Evolutionary conservation across 2,113 vertebrate species (phyloP).

Genomic region (Isichthys henryi): DNA sequence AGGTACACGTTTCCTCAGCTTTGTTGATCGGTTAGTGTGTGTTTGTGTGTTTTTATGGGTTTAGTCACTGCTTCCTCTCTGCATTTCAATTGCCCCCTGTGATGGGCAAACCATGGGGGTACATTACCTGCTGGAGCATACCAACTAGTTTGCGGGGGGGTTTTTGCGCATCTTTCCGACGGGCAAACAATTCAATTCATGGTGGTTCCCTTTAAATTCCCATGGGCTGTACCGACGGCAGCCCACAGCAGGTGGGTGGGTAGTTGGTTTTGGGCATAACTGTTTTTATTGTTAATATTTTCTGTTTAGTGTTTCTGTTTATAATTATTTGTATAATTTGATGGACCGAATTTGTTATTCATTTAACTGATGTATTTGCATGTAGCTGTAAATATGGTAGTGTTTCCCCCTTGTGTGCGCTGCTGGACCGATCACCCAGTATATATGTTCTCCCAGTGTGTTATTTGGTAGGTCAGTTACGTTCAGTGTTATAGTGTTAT

Average conservation of each 20-base stretch:
- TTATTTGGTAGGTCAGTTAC: neutral
- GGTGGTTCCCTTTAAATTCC: neutral
- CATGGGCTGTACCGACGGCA: neutral
- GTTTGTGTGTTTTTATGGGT: neutral
- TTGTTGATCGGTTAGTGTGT: neutral
- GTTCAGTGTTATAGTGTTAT: neutral
- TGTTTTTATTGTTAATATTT: neutral
- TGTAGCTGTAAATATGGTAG: neutral
- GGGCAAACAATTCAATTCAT: neutral
- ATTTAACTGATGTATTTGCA: neutral
- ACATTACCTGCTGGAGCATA: neutral
- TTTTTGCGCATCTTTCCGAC: neutral
- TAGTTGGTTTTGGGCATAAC: neutral
- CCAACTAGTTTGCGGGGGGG: neutral
- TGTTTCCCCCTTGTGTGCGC: neutral
- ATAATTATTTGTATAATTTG: neutral
- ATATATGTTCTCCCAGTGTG: neutral
- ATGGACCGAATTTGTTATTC: neutral
- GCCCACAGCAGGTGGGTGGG: neutral
- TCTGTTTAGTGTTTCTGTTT: neutral
- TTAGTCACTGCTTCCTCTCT: neutral
- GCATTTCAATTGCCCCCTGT: neutral
- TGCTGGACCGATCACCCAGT: neutral
- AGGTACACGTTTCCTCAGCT: neutral
- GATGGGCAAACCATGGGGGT: neutral